Evolutionary conservation across 37 sponge, comb jelly and placozoan species (phyloP), one percentile per base, ranked within the genome.

Genomic region (Oopsacas minuta): DNA sequence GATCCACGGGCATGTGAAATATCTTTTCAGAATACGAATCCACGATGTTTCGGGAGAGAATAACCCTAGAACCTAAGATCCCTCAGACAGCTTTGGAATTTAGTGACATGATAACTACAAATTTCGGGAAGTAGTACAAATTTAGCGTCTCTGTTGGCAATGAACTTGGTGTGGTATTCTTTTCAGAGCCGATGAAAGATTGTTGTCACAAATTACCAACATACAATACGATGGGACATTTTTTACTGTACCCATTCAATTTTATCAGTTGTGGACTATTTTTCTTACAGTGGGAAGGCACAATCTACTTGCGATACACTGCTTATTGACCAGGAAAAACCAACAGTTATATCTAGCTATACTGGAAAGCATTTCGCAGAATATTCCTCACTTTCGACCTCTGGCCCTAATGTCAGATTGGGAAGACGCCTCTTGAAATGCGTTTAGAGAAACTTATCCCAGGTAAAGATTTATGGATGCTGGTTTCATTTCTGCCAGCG

Each of bases 61-160:
- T 25, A n/a, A 61, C 28, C 17, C 22, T n/a, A 3, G 17, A 61
- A 34, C 75, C 75, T 12, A 61, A n/a, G 22, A 61, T 61, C 22
- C 75, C 75, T 12, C 75, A 20, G 7, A 61, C 75, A 20, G 75
- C 75, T 61, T 20, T 12, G 22, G 75, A 61, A 61, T 61, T 61
- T 61, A 20, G 75, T 12, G 75, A 61, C 22, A 61, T 61, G 75
- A 20, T 61, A 61, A 61, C 75, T 25, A 61, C 75, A 61, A 61
- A 61, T n/a, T 61, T 61, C 28, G 75, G 28, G 22, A 12, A 61
- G 7, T 61, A 61, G 5, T 61, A 20, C 75, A 61, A 61, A 61
- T 61, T 61, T 61, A 7, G 1, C 22, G 75, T 61, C 22, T 20
- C 75, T 61, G 7, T 3, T 12, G 75, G 75, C 22, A 12, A 61